A percentile compares a stretch with the other conserved stretches of the same genome.
These are phyloP conservation scores for Cheirogaleus medius DNA, from an alignment of 2,113 vertebrate genomes.

Conservation along the genomic window DNA sequence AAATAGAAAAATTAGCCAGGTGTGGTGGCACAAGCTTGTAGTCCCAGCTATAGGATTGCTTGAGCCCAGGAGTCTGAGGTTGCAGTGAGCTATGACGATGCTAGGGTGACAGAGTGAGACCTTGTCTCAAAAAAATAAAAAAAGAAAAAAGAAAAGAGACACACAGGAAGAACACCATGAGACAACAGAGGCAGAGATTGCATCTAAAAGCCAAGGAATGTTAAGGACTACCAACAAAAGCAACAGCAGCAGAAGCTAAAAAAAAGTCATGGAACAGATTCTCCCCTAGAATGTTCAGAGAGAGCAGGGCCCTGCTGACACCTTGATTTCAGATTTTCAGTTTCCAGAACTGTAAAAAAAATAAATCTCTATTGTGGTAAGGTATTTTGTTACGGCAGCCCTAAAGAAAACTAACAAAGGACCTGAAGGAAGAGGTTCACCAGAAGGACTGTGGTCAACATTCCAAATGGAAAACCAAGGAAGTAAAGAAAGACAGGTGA, in stretches of 20 bases:
- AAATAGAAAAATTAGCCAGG: no score
- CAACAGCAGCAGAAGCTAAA: not conserved
- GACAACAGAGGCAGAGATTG: accelerated
- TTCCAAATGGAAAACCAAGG: not conserved
- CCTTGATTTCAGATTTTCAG: not conserved
- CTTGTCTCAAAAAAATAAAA: no score
- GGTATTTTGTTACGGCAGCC: not conserved
- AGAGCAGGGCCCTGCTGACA: not conserved
- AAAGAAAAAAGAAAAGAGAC: not conserved
- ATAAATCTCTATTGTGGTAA: not conserved
- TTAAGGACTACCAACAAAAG: not conserved
- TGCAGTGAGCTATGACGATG: no score
- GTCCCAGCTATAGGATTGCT: no score
- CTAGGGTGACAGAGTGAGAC: no score
- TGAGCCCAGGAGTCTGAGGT: no score
- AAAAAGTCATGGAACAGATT: not conserved
- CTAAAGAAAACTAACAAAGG: not conserved
- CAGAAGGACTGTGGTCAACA: not conserved
- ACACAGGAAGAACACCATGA: not conserved
- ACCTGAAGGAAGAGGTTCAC: not conserved
- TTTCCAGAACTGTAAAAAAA: not conserved
- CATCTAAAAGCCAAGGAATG: not conserved
- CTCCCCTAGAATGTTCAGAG: not conserved
- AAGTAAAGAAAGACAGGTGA: not conserved
- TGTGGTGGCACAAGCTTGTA: no score